These are phyloP conservation scores for Hippocampus mohnikei DNA, from an alignment of 2,113 vertebrate species.

Conservation along the genomic window DNA sequence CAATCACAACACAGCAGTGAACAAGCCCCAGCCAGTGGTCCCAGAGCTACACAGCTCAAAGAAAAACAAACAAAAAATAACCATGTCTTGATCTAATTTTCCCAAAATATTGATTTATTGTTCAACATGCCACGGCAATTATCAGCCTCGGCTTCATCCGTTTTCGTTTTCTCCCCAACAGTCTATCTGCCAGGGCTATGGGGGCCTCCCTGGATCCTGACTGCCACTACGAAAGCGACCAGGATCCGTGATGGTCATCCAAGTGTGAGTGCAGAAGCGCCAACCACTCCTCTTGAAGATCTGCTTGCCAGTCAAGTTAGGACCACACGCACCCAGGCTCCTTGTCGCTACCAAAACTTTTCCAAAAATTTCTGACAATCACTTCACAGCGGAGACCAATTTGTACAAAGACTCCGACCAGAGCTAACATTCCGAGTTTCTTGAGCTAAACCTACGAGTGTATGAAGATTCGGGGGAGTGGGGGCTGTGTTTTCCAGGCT, in stretches of 20 bases:
- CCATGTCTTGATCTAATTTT: neutral
- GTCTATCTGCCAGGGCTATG: conserved; percentile 69
- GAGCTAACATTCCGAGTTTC: conserved; percentile 47
- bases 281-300: conserved; percentile 47
- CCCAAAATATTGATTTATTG: neutral
- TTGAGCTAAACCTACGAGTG: conserved; percentile 32
- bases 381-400: conserved; percentile 47
- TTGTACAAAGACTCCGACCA: conserved; percentile 35
- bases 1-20: neutral
- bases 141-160: conserved; percentile 8
- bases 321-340: conserved; percentile 29
- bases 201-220: conserved; percentile 73
- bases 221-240: conserved; percentile 58
- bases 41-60: too few species aligned
- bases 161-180: conserved; percentile 45
- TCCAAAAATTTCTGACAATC: conserved; percentile 66
- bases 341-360: conserved; percentile 41
- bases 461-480: conserved; percentile 22
- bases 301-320: conserved; percentile 40
- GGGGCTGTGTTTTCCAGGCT: conserved; percentile 1
- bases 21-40: neutral
- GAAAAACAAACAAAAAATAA: too few species aligned
- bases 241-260: conserved; percentile 65
- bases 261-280: conserved; percentile 47
- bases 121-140: neutral